These are phyloP conservation scores for Squalus acanthias DNA, from an alignment of 2,797 vertebrate species.

Conservation along the genomic window DNA sequence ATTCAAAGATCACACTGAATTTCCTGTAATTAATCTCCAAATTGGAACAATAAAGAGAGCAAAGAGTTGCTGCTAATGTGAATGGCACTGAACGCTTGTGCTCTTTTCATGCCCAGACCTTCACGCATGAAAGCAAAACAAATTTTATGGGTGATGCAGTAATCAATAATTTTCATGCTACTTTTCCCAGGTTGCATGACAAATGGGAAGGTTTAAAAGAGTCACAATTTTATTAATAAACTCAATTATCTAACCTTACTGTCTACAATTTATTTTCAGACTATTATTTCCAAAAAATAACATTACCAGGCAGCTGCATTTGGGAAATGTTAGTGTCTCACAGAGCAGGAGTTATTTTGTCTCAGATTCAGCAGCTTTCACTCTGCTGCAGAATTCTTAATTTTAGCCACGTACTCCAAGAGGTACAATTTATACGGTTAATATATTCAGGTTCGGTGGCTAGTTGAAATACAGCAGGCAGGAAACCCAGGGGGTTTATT, in stretches of 20 bases:
- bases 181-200: neutral
- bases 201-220: slow-evolving; percentile 16
- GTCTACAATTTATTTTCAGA: neutral
- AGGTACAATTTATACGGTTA: neutral
- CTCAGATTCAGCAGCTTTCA: neutral
- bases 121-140: slow-evolving; percentile 14
- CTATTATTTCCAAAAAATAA: slow-evolving; percentile 11
- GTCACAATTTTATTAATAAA: slow-evolving; percentile 11
- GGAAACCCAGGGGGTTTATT: slow-evolving; percentile 37
- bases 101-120: neutral
- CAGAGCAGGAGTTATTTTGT: slow-evolving; percentile 20
- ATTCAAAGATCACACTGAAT: neutral
- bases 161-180: slow-evolving; percentile 32
- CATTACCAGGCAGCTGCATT: neutral
- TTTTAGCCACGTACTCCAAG: slow-evolving; percentile 31
- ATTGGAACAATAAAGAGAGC: neutral
- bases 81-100: neutral
- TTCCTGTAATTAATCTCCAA: neutral
- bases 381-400: slow-evolving; percentile 22
- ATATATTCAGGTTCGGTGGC: slow-evolving; percentile 19
- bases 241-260: slow-evolving; percentile 1
- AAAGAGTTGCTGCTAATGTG: neutral
- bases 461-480: slow-evolving; percentile 19
- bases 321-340: neutral
- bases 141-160: neutral